Conservation (phyloP, 2,113 vertebrate genomes). For the Grammomys dolichurus region DNA sequence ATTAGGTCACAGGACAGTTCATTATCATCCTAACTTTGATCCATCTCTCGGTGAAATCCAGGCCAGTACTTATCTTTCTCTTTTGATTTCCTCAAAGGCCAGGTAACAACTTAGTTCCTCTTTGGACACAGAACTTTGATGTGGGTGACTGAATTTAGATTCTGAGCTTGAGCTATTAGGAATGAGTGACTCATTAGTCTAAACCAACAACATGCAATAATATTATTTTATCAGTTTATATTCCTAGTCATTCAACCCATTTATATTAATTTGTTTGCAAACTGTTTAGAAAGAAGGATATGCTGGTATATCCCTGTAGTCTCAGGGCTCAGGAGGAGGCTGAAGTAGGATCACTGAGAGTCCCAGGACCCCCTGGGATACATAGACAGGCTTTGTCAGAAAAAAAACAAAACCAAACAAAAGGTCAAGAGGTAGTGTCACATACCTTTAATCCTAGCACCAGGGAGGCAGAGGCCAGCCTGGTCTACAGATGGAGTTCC, state of each 20-base stretch:
- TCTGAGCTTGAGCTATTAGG: neutral
- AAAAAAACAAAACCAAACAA: neutral
- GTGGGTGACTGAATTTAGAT: neutral
- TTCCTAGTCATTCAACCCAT: neutral
- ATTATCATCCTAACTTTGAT: neutral
- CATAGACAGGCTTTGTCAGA: neutral
- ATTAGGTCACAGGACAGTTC: neutral
- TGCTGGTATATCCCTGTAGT: neutral
- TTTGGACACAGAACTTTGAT: neutral
- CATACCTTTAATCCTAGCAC: neutral
- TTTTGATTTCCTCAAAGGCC: neutral
- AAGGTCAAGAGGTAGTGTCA: neutral
- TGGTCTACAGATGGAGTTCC: neutral
- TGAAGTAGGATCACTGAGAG: neutral
- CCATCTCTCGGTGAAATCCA: too few relatives aligned
- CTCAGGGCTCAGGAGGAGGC: neutral
- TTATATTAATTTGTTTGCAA: neutral
- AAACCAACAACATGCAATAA: neutral
- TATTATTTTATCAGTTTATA: neutral
- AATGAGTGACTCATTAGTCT: neutral
- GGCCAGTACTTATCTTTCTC: neutral
- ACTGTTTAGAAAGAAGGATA: neutral
- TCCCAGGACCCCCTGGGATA: neutral
- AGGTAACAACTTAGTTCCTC: neutral
- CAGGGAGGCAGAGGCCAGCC: neutral